phyloP scores from a whole-genome alignment of 2,113 vertebrate species.

The Mellivora capensis region DNA sequence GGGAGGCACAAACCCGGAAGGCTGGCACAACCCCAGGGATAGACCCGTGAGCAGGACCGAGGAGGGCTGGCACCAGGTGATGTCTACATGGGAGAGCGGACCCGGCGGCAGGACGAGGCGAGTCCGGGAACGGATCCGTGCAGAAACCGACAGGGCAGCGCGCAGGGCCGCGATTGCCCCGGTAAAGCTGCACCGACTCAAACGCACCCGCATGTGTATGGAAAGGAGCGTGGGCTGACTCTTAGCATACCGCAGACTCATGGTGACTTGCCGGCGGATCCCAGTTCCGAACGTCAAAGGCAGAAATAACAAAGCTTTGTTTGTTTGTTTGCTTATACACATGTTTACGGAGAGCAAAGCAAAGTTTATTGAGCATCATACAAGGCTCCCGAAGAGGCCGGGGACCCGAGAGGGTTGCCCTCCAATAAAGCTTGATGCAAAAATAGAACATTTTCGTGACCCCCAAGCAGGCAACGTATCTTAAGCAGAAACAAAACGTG shows the following conservation, averaged over 20 bases:
- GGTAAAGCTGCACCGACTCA: neutral
- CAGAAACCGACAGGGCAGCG: rapidly evolving
- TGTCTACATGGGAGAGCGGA: neutral
- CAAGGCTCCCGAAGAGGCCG: neutral
- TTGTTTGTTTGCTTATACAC: too few species aligned
- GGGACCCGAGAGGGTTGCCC: neutral
- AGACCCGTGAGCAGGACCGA: too few species aligned
- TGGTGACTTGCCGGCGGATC: neutral
- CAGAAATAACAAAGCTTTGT: neutral
- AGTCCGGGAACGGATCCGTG: neutral
- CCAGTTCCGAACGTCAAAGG: neutral
- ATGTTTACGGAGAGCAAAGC: neutral
- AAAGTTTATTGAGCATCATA: neutral
- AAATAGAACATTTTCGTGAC: neutral
- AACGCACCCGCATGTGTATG: neutral
- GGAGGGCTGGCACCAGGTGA: rapidly evolving
- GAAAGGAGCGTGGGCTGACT: neutral
- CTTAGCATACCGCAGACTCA: neutral
- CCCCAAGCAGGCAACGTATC: neutral
- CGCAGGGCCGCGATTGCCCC: neutral
- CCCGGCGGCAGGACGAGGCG: neutral
- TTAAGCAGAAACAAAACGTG: neutral
- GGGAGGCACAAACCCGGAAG: neutral
- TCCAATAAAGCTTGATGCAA: neutral
- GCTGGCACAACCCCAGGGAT: rapidly evolving